Conservation (phyloP, 2,113 vertebrate species). For the mouse (Mus musculus) region DNA sequence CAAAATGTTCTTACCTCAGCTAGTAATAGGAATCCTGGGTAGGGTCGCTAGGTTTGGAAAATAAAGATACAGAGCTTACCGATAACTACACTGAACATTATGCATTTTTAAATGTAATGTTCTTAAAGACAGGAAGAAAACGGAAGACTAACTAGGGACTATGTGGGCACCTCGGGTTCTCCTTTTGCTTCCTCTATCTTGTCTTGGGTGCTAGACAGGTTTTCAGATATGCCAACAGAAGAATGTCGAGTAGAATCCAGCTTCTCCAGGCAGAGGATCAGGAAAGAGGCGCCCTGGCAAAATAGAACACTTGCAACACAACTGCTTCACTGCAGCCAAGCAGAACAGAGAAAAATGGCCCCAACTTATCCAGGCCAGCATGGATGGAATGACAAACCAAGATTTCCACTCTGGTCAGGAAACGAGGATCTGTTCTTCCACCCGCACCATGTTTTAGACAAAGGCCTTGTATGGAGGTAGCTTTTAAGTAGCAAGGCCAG, state of each 20-base stretch:
- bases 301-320: constrained; percentile 32
- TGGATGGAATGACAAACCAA: not conserved
- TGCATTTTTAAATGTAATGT: not conserved
- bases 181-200: constrained; percentile 5
- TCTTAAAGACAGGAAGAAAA: not conserved
- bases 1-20: not conserved
- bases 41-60: not conserved
- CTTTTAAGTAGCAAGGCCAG: not conserved
- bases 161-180: not conserved
- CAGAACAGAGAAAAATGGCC: not conserved
- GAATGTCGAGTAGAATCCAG: not conserved
- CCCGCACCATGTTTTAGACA: not conserved
- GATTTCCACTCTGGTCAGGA: not conserved
- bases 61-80: not conserved
- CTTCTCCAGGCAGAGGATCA: constrained; percentile 24
- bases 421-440: not conserved
- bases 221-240: not conserved
- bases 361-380: not conserved
- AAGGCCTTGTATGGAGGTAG: not conserved
- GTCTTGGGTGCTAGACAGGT: not conserved
- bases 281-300: not conserved
- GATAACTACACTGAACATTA: not conserved
- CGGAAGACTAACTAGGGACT: not conserved
- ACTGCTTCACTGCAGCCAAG: not conserved
- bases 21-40: not conserved